Percentiles rank a stretch among this genome's conserved stretches.
Conservation (phyloP, 1,140 invertebrate genomes). For the Lithobius niger region DNA sequence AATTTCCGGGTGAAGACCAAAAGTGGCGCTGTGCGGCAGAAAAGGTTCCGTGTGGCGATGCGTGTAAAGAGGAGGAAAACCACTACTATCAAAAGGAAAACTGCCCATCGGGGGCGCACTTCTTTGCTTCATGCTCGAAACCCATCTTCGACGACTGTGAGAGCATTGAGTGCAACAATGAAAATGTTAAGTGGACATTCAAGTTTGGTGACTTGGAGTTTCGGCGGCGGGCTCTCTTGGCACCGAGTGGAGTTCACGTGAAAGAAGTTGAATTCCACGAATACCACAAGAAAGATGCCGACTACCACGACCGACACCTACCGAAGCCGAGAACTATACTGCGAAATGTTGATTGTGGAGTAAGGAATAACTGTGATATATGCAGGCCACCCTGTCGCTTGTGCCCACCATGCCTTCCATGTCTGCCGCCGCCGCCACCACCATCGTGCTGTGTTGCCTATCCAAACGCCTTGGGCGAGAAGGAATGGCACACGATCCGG, state of each 20-base stretch:
- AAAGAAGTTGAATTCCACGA: not conserved
- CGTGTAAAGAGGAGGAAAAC: not conserved
- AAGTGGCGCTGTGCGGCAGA: too few species aligned
- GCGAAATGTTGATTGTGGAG: not conserved
- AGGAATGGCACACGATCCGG: not conserved
- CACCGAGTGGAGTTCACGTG: not conserved
- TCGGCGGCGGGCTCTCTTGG: not conserved
- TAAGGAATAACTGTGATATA: not conserved
- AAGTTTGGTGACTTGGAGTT: not conserved
- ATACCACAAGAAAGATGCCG: not conserved
- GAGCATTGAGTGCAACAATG: not conserved
- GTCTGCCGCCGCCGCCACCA: not conserved
- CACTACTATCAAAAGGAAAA: not conserved
- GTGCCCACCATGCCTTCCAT: not conserved
- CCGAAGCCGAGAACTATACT: not conserved
- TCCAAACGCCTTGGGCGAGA: not conserved
- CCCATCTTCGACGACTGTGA: not conserved
- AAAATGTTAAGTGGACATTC: not conserved
- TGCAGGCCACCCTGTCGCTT: not conserved
- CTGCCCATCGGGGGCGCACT: not conserved
- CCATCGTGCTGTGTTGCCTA: too few species aligned
- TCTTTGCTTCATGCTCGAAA: not conserved
- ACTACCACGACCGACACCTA: too few species aligned
- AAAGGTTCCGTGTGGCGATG: too few species aligned
- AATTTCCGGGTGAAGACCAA: too few species aligned